Evolutionary conservation across 2,113 vertebrate genomes (phyloP), one percentile per base, ranked within the genome.

Genomic region (Pluvialis apricaria): DNA sequence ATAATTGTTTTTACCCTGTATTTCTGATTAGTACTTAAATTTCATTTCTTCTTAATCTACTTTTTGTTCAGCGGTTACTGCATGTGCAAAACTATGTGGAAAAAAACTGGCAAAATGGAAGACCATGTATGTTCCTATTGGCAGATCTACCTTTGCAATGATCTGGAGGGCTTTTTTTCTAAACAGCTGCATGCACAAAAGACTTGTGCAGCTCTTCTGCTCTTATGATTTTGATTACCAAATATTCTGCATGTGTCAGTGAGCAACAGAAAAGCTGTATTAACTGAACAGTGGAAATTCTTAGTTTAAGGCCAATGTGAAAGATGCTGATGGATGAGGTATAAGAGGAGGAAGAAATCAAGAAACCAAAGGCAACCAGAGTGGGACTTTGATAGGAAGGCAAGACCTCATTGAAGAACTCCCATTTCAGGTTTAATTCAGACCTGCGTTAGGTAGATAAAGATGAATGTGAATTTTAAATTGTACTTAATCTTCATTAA

Each of bases 401-500:
- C 60, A 71, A 77, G 28, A 52, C 68, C 15, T 93, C 80, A 78
- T 34, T 52, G 34, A 78, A 70, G 49, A 89, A 57, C 3, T 3
- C 7, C 11, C 31, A n/a, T 89, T 97, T 97, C 82, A 91, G 40
- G 17, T 93, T 81, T 95, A 93, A 85, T 97, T 97, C 76, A 95
- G 87, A 97, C 61, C 34, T 96, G 77, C 19, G 82, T 88, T 91
- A 94, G 81, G 85, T 82, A 96, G 87, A 96, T 96, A 97, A 97
- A 97, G 92, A 97, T 87, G 85, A 98, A 97, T 94, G 84, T 92
- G 80, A 96, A 94, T 92, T 97, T 96, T 89, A 97, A 97, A 95
- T 97, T 96, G 93, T 92, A 96, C 76, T 96, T 97, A 95, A 97
- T 97, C 94, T 97, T 98, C 92, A 97, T 97, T 82, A 81, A 97